These are phyloP conservation scores for Astatoreochromis straeleni DNA, from an alignment of 2,113 vertebrate species.

Conservation along the genomic window DNA sequence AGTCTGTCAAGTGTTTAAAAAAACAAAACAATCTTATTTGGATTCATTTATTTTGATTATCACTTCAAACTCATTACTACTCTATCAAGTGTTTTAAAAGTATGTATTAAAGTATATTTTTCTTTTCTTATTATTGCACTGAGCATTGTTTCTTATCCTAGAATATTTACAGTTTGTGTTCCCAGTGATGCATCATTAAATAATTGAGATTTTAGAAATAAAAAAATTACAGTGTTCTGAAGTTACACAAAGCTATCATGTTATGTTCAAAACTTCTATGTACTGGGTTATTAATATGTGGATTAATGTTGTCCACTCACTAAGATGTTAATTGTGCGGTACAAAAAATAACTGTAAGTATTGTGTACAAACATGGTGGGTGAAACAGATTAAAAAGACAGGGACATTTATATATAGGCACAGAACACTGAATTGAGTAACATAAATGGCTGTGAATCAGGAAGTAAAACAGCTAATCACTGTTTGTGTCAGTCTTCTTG, in stretches of 20 bases:
- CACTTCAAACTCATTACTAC: too few relatives aligned
- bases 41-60: too few relatives aligned
- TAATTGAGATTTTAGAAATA: background rate
- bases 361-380: background rate
- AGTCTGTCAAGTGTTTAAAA: background rate
- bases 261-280: background rate
- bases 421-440: background rate
- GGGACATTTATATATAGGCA: background rate
- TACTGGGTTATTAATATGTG: background rate
- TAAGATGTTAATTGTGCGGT: background rate
- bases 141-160: fast-evolving
- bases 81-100: too few relatives aligned
- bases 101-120: too few relatives aligned
- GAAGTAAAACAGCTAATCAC: fast-evolving
- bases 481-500: background rate
- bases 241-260: too few relatives aligned
- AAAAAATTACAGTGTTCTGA: fast-evolving
- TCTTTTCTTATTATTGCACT: background rate
- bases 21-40: background rate
- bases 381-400: background rate
- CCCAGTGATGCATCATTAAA: background rate
- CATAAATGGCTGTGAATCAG: background rate
- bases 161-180: background rate
- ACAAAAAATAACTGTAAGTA: background rate
- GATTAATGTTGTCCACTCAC: fast-evolving